These are phyloP conservation scores for Plecotus auritus DNA, from an alignment of 2,113 vertebrate genomes.

Conservation along the genomic window DNA sequence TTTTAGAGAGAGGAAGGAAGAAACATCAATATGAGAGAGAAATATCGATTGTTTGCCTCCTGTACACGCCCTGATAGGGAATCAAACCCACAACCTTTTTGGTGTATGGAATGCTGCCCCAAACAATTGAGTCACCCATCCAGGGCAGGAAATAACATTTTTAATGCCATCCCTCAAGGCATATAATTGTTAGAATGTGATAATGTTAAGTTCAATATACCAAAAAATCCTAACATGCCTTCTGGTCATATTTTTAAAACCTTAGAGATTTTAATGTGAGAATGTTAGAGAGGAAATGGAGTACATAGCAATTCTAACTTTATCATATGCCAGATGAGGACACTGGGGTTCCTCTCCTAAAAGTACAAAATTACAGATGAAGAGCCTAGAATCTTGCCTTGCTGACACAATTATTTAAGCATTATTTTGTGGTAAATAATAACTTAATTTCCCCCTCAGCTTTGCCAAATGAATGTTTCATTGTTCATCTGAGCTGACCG, in stretches of 20 bases:
- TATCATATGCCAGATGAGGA: not conserved
- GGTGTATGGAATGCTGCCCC: too few relatives aligned
- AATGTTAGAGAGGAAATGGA: not conserved
- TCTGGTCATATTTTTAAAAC: not conserved
- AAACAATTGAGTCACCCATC: not conserved
- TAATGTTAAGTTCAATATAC: not conserved
- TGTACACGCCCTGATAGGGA: too few relatives aligned
- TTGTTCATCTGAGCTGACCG: constrained; percentile 76
- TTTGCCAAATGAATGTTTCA: constrained; percentile 63
- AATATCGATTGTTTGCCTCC: too few relatives aligned
- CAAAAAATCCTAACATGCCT: fast-evolving
- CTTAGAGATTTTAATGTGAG: not conserved
- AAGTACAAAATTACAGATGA: not conserved
- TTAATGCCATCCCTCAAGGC: not conserved
- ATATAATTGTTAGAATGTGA: not conserved
- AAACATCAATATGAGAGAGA: not conserved
- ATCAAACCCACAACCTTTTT: too few relatives aligned
- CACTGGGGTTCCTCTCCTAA: not conserved
- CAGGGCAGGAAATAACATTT: constrained; percentile 15
- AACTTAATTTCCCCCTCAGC: constrained; percentile 66
- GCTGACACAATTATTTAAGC: not conserved
- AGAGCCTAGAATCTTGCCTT: not conserved
- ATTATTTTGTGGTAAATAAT: constrained; percentile 55
- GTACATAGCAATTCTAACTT: not conserved
- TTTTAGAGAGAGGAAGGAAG: not conserved